Percentiles rank a stretch among this genome's conserved stretches.
Conservation (phyloP, 1,140 invertebrate genomes). For the Lutraria rhynchaena region DNA sequence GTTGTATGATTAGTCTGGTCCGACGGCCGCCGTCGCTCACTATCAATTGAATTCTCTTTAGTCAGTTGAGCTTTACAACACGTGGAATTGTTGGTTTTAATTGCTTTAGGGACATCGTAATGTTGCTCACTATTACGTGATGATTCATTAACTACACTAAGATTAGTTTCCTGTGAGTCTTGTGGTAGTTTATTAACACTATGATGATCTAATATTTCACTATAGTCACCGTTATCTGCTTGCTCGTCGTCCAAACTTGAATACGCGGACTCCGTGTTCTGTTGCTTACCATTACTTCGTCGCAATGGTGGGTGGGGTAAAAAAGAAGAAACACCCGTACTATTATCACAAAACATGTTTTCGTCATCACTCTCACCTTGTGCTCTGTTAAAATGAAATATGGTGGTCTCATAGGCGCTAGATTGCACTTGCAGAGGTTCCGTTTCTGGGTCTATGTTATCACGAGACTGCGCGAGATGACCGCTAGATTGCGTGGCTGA, state of each 20-base stretch:
- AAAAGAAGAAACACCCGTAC: slow-evolving; percentile 38
- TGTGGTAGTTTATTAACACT: not conserved
- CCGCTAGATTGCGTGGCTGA: not conserved
- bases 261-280: slow-evolving; percentile 54
- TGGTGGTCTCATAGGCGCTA: slow-evolving; percentile 40
- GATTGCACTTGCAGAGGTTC: not conserved
- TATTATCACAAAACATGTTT: slow-evolving; percentile 31
- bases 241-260: slow-evolving; percentile 53
- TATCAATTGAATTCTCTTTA: slow-evolving; percentile 20
- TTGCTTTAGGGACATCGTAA: too few relatives aligned
- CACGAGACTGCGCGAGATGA: not conserved
- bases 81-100: too few relatives aligned
- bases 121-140: too few relatives aligned
- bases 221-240: slow-evolving; percentile 26
- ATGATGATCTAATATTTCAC: slow-evolving; percentile 1
- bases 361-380: slow-evolving; percentile 44
- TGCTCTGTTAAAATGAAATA: slow-evolving; percentile 53
- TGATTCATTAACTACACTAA: too few relatives aligned
- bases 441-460: not conserved
- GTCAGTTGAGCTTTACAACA: slow-evolving; percentile 14
- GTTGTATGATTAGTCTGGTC: not conserved
- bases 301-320: slow-evolving; percentile 33
- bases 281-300: slow-evolving; percentile 30
- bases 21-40: not conserved
- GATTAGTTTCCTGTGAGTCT: not conserved